Evolutionary conservation across 2,888 invertebrate species (phyloP).

Genomic region (Hesperia comma): DNA sequence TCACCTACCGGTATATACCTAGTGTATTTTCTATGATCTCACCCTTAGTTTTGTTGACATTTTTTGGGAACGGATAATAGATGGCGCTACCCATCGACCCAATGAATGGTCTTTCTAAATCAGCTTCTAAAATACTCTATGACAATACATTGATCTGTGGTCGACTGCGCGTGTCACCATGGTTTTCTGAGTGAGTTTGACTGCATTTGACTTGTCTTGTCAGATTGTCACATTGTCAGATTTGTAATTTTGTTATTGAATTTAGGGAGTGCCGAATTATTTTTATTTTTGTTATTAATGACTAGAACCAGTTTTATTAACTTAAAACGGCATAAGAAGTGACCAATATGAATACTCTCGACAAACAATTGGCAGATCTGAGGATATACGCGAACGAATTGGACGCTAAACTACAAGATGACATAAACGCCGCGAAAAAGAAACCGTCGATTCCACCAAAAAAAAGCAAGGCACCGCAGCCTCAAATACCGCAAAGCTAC

Average conservation of each 20-base stretch:
- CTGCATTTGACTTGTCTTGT: not conserved
- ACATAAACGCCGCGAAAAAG: slow-evolving; percentile 75
- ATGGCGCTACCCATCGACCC: no score
- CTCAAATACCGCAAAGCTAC: slow-evolving; percentile 90
- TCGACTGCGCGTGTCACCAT: not conserved
- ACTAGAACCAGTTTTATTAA: slow-evolving; percentile 33
- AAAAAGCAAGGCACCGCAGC: slow-evolving; percentile 75
- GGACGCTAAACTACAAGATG: slow-evolving; percentile 78
- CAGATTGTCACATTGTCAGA: slow-evolving; percentile 1
- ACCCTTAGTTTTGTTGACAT: no score
- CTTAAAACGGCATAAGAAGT: slow-evolving; percentile 22
- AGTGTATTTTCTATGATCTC: no score
- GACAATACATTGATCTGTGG: slow-evolving; percentile 9
- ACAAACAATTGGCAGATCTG: slow-evolving; percentile 76
- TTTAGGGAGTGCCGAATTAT: slow-evolving; percentile 40
- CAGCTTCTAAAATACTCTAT: no score
- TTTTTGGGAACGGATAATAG: no score
- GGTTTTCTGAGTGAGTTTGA: not conserved
- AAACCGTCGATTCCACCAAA: slow-evolving; percentile 79
- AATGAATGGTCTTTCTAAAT: no score
- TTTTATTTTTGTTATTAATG: slow-evolving; percentile 35
- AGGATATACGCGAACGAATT: slow-evolving; percentile 79
- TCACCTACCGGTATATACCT: no score
- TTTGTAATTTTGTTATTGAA: slow-evolving; percentile 30
- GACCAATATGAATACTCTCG: slow-evolving; percentile 71